Evolutionary conservation across 2,113 vertebrate species (phyloP), one percentile per base, ranked within the genome.

Genomic region (Ctenomys sociabilis): DNA sequence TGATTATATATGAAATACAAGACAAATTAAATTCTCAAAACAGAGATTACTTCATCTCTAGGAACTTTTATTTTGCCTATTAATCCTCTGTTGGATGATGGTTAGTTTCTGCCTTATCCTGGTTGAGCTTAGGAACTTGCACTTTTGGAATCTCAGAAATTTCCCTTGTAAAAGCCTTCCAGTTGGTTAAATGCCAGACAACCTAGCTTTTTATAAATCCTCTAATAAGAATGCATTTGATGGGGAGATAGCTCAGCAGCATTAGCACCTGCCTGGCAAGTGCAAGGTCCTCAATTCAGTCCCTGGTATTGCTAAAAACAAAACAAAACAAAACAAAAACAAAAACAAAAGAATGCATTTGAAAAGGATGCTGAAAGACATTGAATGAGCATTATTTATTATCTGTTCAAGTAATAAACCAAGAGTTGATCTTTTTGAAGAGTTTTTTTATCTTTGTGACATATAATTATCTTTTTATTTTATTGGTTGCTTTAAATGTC

Each of bases 381-480:
- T 96, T 93, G 90, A 90, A 80, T 93, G 92, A 93, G 72, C 54
- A 57, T 19, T 57, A 57, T 90, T 87, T 73, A 94, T 95, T 91
- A 80, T 94, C 72, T 92, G 0, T 80, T 82, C 28, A 82, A 63
- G 72, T 66, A 86, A 52, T 94, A 95, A 92, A 83, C 24, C 94
- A 88, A 68, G 64, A 85, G 61, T 87, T 84, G 81, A 70, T 96
- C 61, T 54, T 95, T 93, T 91, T 94, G 49, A 90, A 80, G 63
- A n/a, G 16, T 3, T 72, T 52, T 96, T 66, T 66, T 61, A 61
- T 80, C 59, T 63, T 94, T 82, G 43, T 88, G 73, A 95, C 88
- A 72, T 83, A 92, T 90, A 96, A 94, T 96, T 96, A 91, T 94
- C 86, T 91, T 96, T 93, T 92, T 90, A 80, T 96, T 95, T 95